Conservation (phyloP, 2,113 vertebrate species). For the Centropus unirufus region DNA sequence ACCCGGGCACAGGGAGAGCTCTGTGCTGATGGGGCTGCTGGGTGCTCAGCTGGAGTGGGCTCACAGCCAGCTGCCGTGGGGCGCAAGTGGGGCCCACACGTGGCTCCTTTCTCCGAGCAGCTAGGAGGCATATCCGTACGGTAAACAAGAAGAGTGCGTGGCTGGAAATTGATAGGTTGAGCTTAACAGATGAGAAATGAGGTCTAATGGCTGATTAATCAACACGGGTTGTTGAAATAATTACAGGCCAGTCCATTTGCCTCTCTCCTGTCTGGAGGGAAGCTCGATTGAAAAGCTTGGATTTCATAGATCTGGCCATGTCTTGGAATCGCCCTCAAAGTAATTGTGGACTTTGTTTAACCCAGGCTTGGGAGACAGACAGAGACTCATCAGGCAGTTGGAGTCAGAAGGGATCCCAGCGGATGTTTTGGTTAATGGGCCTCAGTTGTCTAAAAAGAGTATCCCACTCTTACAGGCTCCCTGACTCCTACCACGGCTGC, state of each 20-base stretch:
- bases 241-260: neutral
- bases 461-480: neutral
- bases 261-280: neutral
- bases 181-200: constrained; percentile 46
- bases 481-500: rapidly evolving
- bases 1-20: neutral
- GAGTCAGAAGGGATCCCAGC: neutral
- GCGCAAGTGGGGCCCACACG: rapidly evolving
- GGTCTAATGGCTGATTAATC: constrained; percentile 50
- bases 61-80: neutral
- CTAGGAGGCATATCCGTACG: neutral
- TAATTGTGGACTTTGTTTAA: neutral
- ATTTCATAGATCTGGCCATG: neutral
- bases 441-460: neutral
- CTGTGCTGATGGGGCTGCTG: neutral
- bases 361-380: neutral
- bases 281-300: neutral
- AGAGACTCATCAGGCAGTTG: neutral
- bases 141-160: neutral
- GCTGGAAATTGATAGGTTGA: constrained; percentile 27
- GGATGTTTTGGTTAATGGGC: neutral
- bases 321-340: neutral
- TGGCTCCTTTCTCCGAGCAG: neutral
- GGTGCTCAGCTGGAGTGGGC: neutral
- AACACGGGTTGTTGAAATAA: neutral